Conservation (phyloP, 2,888 invertebrate genomes). For the Nemurella pictetii region DNA sequence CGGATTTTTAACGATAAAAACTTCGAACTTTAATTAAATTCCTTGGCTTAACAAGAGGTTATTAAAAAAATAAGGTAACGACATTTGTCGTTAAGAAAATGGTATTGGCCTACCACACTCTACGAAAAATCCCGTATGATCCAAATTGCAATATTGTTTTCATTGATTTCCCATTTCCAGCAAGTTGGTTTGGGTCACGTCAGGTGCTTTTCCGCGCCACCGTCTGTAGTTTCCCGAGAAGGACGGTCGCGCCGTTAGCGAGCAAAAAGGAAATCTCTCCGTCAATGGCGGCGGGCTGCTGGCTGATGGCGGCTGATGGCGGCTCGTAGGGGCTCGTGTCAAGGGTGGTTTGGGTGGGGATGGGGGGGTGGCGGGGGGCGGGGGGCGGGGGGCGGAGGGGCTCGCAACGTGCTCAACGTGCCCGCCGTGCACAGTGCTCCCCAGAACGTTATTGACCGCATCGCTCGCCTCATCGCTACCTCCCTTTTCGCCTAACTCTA, state of each 20-base stretch:
- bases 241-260: neutral
- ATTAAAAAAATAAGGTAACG: neutral
- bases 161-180: neutral
- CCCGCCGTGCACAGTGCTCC: neutral
- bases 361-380: no score
- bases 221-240: neutral
- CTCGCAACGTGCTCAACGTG: no score
- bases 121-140: neutral
- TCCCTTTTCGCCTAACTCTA: neutral
- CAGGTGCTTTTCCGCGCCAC: neutral
- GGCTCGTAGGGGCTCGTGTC: neutral
- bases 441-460: conserved; percentile 25
- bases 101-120: neutral
- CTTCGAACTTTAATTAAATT: neutral
- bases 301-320: neutral
- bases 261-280: neutral
- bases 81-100: neutral
- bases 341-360: no score
- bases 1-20: neutral
- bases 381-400: no score
- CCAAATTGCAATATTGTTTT: neutral
- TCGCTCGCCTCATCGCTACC: neutral
- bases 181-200: neutral
- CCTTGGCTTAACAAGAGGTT: neutral
- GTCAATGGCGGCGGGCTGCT: neutral